phyloP scores from a whole-genome alignment of 2,113 vertebrate genomes.

The Casuarius casuarius region DNA sequence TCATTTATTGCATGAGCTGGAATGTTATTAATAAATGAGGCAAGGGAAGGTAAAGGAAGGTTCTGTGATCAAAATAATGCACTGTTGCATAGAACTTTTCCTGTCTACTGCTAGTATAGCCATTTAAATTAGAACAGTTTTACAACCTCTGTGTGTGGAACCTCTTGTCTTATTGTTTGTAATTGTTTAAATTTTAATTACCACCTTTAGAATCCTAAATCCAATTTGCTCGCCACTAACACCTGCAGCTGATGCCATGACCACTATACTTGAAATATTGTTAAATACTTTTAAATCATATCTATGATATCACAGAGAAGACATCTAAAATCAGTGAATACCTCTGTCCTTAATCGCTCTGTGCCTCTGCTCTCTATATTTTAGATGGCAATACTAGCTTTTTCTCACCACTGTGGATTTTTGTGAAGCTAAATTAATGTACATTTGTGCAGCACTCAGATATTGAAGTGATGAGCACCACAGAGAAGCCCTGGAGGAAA shows the following conservation, averaged over 20 bases:
- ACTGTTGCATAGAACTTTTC: neutral
- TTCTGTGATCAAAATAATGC: neutral
- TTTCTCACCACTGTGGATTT: neutral
- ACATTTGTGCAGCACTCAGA: neutral
- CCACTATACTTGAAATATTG: neutral
- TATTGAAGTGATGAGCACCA: neutral
- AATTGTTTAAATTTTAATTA: slow-evolving; percentile 29
- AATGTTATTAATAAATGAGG: neutral
- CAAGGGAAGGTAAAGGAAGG: neutral
- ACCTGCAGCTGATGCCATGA: neutral
- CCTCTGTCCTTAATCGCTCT: neutral
- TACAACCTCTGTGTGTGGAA: neutral
- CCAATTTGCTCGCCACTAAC: neutral
- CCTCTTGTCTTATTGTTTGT: neutral
- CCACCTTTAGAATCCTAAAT: neutral
- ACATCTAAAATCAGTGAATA: neutral
- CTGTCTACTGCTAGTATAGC: neutral
- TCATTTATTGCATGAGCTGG: neutral
- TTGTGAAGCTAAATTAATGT: neutral
- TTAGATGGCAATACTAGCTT: neutral
- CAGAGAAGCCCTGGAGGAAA: neutral
- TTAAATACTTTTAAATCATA: neutral
- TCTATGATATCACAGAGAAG: neutral
- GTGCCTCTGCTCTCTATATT: neutral
- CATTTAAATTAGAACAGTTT: neutral